phyloP scores from a whole-genome alignment of 2,113 vertebrate species.

The Odocoileus hemionus region DNA sequence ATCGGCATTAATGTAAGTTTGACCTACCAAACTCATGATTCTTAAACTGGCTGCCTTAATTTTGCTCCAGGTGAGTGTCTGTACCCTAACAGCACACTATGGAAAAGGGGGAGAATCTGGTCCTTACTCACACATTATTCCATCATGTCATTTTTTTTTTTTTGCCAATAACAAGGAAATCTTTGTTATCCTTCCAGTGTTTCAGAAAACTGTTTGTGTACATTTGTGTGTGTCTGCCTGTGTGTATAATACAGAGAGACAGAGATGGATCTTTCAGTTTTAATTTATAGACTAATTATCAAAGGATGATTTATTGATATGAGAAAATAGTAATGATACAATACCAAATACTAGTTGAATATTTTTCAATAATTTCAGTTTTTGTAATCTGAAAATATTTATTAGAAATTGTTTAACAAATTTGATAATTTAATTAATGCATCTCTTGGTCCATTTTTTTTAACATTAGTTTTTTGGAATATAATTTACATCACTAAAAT shows the following conservation, averaged over 20 bases:
- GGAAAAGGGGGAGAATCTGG: not conserved
- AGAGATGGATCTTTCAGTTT: not conserved
- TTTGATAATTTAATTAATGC: not conserved
- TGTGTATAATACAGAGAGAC: not conserved
- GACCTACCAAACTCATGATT: not conserved
- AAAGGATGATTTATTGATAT: not conserved
- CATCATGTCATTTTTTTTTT: not conserved
- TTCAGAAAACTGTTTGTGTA: not conserved
- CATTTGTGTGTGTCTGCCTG: not conserved
- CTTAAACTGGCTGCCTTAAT: not conserved
- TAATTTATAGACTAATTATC: not conserved
- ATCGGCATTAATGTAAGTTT: not conserved
- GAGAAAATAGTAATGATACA: not conserved
- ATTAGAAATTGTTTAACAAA: not conserved
- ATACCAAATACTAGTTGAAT: not conserved
- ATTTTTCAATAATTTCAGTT: constrained; percentile 7
- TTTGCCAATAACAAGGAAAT: not conserved
- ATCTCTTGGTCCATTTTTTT: not conserved
- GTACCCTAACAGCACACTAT: not conserved
- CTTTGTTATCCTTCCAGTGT: not conserved
- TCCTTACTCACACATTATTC: not conserved
- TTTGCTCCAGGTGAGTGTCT: not conserved
- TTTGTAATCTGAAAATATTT: not conserved
- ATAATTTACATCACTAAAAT: not conserved
- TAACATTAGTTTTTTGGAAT: not conserved